phyloP scores from a whole-genome alignment of 1,140 invertebrate genomes.

The Rhagoletis pomonella region DNA sequence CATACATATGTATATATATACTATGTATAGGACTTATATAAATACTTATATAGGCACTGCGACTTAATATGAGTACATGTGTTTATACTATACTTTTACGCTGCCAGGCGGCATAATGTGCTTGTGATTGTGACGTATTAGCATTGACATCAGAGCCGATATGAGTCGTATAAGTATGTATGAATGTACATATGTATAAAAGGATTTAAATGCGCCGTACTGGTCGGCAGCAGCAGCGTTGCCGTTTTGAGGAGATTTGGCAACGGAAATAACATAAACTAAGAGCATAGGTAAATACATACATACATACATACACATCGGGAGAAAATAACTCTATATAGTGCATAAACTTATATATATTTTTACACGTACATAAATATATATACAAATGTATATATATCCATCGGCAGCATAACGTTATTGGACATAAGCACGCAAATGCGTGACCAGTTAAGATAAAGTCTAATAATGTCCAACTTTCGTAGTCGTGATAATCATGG shows the following conservation, averaged over 20 bases:
- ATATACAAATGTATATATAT: too few species aligned
- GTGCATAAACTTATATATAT: too few species aligned
- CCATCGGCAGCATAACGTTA: too few species aligned
- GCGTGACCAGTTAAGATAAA: constrained; percentile 10
- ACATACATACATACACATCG: too few species aligned
- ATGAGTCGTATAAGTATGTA: background rate
- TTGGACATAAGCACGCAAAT: background rate
- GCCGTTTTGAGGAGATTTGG: too few species aligned
- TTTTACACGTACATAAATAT: too few species aligned
- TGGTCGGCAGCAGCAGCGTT: too few species aligned
- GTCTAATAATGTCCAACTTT: background rate
- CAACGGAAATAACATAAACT: too few species aligned
- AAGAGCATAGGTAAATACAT: too few species aligned
- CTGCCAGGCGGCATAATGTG: background rate
- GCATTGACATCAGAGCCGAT: background rate
- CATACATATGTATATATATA: background rate
- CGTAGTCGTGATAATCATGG: background rate
- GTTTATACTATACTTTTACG: background rate
- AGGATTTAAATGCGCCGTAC: too few species aligned
- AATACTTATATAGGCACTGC: background rate
- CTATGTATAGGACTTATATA: background rate
- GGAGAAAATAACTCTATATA: too few species aligned
- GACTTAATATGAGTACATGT: too few species aligned
- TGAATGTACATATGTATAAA: background rate
- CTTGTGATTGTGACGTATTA: constrained; percentile 37